Conservation (phyloP, 2,797 vertebrate species). For the Prunella strophiata region DNA sequence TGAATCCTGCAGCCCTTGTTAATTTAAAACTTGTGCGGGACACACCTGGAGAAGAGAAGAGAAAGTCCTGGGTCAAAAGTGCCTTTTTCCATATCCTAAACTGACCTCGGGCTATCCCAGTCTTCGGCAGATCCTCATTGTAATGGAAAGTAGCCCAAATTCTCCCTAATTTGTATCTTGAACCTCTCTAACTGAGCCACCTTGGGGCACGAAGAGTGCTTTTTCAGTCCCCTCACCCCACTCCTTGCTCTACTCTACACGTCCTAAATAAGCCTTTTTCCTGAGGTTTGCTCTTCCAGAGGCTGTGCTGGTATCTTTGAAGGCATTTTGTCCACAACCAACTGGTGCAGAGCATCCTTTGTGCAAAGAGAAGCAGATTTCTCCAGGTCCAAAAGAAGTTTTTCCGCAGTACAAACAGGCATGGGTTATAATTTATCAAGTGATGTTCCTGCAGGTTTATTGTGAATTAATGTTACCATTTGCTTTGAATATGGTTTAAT, state of each 20-base stretch:
- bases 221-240: background rate
- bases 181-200: background rate
- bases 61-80: background rate
- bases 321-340: background rate
- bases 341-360: background rate
- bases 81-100: background rate
- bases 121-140: fast-evolving
- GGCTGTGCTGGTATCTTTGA: background rate
- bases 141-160: background rate
- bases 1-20: background rate
- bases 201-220: fast-evolving
- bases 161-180: background rate
- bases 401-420: background rate
- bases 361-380: background rate
- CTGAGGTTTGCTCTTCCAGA: background rate
- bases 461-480: background rate
- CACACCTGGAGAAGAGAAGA: background rate
- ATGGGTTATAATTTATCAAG: background rate
- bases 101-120: background rate
- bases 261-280: background rate
- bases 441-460: background rate
- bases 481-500: background rate
- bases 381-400: background rate
- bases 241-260: background rate
- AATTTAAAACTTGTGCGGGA: background rate